Evolutionary conservation across 2,113 vertebrate species (phyloP), one percentile per base, ranked within the genome.

Genomic region (Danio rerio): DNA sequence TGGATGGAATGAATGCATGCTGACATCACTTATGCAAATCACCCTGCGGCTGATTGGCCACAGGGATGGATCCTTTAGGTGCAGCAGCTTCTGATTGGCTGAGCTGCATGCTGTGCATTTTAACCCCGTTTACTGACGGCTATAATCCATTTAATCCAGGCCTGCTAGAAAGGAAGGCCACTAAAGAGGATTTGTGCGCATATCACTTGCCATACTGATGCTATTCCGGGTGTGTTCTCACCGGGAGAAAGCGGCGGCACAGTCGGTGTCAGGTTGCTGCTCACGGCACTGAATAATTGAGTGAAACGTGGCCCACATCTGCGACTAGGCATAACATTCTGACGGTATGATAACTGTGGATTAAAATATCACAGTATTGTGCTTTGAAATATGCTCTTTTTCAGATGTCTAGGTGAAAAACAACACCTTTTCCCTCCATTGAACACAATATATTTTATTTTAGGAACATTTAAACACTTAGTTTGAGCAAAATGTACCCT

Each of bases 141-240:
- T 43, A 10, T 92, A 92, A 93, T 92, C 92, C 89, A 85, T 86
- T 89, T 90, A 92, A 90, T 89, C 89, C 83, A 43, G 8, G 56
- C 49, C 89, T 90, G 91, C 81, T 90, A 80, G 83, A 7, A 18
- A 16, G 65, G 61, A 65, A 43, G 47, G 49, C 49, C 4, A 68
- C 49, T 8, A 79, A 79, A 79, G 15, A 66, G 62, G 76, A 66
- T 66, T 78, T 66, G 16, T 40, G 13, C 0, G 15, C 47, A 53
- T 65, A n/a, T 62, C 74, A 15, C 6, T 63, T 31, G 18, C 59
- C 5, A 18, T 16, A 31, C 58, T 16, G 58, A 77, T 63, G 74
- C 74, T 77, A 63, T 63, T 77, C 74, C 9, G 4, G 74, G 43
- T 61, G 58, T 7, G 16, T 62, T 62, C 53, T 58, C 56, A 49